Conservation (phyloP, 2,797 vertebrate genomes). For the Silurus lanzhouensis region DNA sequence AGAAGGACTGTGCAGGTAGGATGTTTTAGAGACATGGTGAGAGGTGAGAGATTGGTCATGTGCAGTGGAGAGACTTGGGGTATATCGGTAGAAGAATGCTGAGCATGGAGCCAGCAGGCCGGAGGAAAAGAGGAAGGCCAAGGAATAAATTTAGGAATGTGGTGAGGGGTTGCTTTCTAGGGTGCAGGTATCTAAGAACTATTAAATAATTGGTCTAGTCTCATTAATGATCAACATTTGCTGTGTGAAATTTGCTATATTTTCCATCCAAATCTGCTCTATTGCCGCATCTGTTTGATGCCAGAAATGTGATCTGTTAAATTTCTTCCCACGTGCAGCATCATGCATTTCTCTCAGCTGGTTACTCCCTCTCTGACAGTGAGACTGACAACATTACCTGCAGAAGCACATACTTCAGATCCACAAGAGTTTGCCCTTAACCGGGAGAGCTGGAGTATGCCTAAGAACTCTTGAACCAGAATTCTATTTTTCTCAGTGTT, state of each 20-base stretch:
- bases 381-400: background rate
- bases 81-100: no score
- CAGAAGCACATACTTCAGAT: background rate
- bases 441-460: background rate
- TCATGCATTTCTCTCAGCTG: background rate
- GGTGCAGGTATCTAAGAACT: background rate
- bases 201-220: background rate
- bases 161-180: background rate
- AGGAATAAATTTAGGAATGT: no score
- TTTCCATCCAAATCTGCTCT: background rate
- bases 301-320: background rate
- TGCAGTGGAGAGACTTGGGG: no score
- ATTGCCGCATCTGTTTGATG: conserved; percentile 4
- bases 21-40: no score
- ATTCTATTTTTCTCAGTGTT: background rate
- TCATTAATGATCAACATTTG: background rate
- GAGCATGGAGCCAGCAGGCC: no score
- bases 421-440: background rate
- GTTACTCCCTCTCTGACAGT: background rate
- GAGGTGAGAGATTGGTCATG: no score
- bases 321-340: background rate
- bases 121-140: no score
- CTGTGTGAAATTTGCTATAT: background rate
- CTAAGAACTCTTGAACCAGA: conserved; percentile 7
- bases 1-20: no score